Conservation (phyloP, 1,140 invertebrate species). For the Saccostrea cuccullata region DNA sequence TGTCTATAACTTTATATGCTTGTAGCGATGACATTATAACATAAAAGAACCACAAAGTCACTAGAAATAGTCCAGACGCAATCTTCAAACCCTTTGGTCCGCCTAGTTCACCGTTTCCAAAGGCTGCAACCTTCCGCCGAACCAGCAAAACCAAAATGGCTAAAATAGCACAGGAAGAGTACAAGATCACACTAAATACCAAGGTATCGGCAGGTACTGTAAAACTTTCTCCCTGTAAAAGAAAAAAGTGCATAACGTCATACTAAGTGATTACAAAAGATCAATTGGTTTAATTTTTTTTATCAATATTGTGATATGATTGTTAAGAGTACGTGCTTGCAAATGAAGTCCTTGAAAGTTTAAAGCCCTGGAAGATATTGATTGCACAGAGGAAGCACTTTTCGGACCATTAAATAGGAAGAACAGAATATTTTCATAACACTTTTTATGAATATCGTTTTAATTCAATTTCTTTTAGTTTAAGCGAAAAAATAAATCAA, state of each 20-base stretch:
- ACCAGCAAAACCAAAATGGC: conserved; percentile 80
- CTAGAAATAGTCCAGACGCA: conserved; percentile 75
- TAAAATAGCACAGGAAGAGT: conserved; percentile 80
- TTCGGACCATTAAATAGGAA: neutral
- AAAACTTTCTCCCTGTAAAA: conserved; percentile 80
- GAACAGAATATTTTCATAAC: conserved; percentile 39
- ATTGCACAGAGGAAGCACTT: neutral
- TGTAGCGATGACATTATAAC: conserved; percentile 79
- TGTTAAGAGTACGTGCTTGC: neutral
- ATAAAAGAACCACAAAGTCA: conserved; percentile 81
- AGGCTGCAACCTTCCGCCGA: conserved; percentile 77
- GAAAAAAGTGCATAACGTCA: neutral
- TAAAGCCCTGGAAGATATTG: neutral
- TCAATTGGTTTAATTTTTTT: neutral
- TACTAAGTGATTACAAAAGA: neutral
- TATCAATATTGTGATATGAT: neutral
- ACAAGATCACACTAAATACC: conserved; percentile 83
- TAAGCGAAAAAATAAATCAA: no score
- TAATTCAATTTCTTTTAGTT: no score
- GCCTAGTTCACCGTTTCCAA: conserved; percentile 84
- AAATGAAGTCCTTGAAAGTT: neutral
- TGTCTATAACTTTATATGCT: conserved; percentile 58
- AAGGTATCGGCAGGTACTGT: conserved; percentile 80
- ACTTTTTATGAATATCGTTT: no score
- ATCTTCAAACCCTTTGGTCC: conserved; percentile 79